Percentiles rank a stretch among this genome's conserved stretches.
Conservation (phyloP, 2,113 vertebrate species). For the Gymnogyps californianus region DNA sequence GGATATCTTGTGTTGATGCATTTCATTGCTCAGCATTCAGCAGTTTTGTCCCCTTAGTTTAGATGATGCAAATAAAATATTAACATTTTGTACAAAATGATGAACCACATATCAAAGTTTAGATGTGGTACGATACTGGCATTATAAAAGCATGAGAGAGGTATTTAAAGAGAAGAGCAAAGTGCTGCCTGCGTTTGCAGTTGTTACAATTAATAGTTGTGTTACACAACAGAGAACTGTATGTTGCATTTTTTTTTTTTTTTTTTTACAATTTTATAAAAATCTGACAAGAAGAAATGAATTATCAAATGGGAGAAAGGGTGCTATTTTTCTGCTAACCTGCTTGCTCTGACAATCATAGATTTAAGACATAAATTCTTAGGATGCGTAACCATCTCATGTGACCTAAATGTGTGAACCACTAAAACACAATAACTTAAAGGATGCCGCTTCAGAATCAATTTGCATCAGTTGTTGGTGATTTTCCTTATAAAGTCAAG, state of each 20-base stretch:
- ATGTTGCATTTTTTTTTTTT: neutral
- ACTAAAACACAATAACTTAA: conserved; percentile 78
- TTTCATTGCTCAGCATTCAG: neutral
- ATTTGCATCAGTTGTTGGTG: conserved; percentile 83
- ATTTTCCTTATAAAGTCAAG: conserved; percentile 78
- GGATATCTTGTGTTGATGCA: neutral
- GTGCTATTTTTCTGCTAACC: neutral
- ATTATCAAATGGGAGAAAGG: neutral
- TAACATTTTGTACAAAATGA: neutral
- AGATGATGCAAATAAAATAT: neutral
- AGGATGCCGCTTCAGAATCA: conserved; percentile 80
- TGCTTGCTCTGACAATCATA: conserved; percentile 71
- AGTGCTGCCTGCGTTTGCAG: neutral
- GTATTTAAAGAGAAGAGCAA: neutral
- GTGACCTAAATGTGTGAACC: conserved; percentile 76
- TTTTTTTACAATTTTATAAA: neutral
- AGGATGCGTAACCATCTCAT: conserved; percentile 47
- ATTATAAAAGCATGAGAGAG: neutral
- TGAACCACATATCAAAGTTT: neutral
- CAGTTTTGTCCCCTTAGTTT: neutral
- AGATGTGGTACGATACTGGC: neutral
- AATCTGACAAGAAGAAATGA: neutral
- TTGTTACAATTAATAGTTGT: neutral
- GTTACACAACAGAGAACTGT: neutral
- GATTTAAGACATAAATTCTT: conserved; percentile 71